Percentiles rank a stretch among this genome's conserved stretches.
phyloP scores from a whole-genome alignment of 1,140 invertebrate species.

The Aethina tumida region DNA sequence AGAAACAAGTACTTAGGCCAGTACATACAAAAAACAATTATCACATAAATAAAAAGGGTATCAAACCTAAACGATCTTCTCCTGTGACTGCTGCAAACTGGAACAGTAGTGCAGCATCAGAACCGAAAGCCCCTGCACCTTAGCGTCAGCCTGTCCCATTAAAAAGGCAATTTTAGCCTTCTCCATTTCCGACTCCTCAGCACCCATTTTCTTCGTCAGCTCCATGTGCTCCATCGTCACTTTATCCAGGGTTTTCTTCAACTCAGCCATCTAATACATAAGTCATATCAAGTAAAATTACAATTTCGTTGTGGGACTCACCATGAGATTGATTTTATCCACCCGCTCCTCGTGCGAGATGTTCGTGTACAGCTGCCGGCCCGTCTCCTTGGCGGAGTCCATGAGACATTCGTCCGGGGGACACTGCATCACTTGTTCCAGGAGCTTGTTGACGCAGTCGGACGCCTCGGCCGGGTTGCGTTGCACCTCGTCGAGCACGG shows the following conservation, averaged over 20 bases:
- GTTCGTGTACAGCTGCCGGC: slow-evolving; percentile 59
- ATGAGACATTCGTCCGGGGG: slow-evolving; percentile 65
- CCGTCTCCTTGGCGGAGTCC: slow-evolving; percentile 66
- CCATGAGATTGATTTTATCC: slow-evolving; percentile 60
- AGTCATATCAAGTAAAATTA: not conserved
- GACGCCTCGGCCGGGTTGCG: slow-evolving; percentile 32
- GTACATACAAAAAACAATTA: too few relatives aligned
- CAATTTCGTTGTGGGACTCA: slow-evolving; percentile 32
- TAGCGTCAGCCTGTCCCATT: slow-evolving; percentile 57
- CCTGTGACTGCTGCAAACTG: slow-evolving; percentile 50
- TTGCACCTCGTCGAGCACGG: slow-evolving; percentile 33
- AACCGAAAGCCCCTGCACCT: slow-evolving; percentile 69
- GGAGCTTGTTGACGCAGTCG: slow-evolving; percentile 24
- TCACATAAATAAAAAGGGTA: too few relatives aligned
- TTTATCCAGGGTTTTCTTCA: slow-evolving; percentile 59
- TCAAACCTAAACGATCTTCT: slow-evolving; percentile 31
- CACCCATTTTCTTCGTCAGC: slow-evolving; percentile 38
- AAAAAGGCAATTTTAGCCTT: slow-evolving; percentile 43
- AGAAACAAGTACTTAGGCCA: too few relatives aligned
- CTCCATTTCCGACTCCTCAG: slow-evolving; percentile 41
- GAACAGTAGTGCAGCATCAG: slow-evolving; percentile 80
- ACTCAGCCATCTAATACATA: slow-evolving; percentile 54
- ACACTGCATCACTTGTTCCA: slow-evolving; percentile 43
- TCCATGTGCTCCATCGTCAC: slow-evolving; percentile 46
- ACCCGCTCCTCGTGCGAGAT: slow-evolving; percentile 49